Evolutionary conservation across 2,888 invertebrate genomes (phyloP).

Genomic region (Selenia dentaria): DNA sequence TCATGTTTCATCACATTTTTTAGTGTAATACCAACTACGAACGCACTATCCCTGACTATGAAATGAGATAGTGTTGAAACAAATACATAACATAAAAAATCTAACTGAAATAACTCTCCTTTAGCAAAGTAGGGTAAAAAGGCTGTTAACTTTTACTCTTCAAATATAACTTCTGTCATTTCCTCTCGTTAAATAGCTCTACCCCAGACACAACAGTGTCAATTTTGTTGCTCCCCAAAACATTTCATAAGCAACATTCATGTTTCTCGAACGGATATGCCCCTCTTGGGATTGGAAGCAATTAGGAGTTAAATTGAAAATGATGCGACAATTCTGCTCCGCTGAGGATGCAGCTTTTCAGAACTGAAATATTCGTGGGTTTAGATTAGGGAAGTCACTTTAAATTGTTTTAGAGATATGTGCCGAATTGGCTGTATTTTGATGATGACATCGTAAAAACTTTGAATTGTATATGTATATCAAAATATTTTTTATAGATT

Average conservation of each 20-base stretch:
- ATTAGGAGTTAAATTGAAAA: conserved; percentile 55
- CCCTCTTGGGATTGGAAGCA: conserved; percentile 34
- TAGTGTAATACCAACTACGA: no score
- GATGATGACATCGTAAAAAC: no score
- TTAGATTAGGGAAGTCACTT: conserved; percentile 2
- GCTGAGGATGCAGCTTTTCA: conserved; percentile 11
- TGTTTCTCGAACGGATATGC: conserved; percentile 1
- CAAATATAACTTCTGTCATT: not conserved
- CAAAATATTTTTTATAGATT: no score
- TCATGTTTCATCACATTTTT: no score
- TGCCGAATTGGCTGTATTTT: conserved; percentile 1
- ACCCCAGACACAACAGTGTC: not conserved
- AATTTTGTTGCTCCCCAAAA: not conserved
- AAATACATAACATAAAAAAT: no score
- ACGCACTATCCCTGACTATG: no score
- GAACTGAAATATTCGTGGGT: conserved; percentile 7
- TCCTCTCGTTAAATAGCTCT: not conserved
- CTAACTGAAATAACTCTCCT: no score
- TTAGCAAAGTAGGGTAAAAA: no score
- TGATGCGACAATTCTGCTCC: conserved; percentile 35
- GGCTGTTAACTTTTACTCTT: no score
- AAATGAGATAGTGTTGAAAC: no score
- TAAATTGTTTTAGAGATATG: conserved; percentile 1
- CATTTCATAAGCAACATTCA: conserved; percentile 2
- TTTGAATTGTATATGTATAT: no score